These are phyloP conservation scores for Myoxocephalus aenaeus DNA, from an alignment of 2,797 vertebrate species.

Conservation along the genomic window DNA sequence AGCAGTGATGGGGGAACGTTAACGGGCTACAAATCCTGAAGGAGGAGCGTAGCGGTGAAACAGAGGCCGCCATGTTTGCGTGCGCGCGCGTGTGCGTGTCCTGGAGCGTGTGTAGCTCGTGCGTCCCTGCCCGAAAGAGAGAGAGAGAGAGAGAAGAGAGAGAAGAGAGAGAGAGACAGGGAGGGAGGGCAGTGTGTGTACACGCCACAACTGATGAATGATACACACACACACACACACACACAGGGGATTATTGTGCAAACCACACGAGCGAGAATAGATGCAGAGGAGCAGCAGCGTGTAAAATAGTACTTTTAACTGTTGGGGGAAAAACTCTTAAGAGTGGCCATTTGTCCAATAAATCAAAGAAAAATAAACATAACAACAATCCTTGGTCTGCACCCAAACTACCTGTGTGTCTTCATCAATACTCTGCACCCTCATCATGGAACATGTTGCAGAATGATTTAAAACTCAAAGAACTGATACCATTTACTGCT, in stretches of 20 bases:
- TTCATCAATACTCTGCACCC: too few relatives aligned
- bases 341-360: too few relatives aligned
- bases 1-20: conserved; percentile 68
- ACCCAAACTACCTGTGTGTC: too few relatives aligned
- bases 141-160: too few relatives aligned
- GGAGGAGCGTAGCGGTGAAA: conserved; percentile 81
- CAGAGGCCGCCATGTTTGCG: conserved; percentile 81
- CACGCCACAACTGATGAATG: conserved; percentile 25
- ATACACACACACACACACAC: not conserved
- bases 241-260: not conserved
- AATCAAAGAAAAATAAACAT: too few relatives aligned
- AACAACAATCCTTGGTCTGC: too few relatives aligned
- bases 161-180: not conserved
- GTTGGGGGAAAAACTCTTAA: not conserved
- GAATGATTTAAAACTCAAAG: too few relatives aligned
- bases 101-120: conserved; percentile 31
- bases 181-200: not conserved
- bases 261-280: not conserved
- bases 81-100: conserved; percentile 13
- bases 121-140: conserved; percentile 18
- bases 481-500: too few relatives aligned
- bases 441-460: too few relatives aligned
- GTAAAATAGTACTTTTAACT: not conserved
- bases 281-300: not conserved
- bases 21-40: conserved; percentile 77